phyloP scores from a whole-genome alignment of 2,113 vertebrate species.

The Macroglossus sobrinus region DNA sequence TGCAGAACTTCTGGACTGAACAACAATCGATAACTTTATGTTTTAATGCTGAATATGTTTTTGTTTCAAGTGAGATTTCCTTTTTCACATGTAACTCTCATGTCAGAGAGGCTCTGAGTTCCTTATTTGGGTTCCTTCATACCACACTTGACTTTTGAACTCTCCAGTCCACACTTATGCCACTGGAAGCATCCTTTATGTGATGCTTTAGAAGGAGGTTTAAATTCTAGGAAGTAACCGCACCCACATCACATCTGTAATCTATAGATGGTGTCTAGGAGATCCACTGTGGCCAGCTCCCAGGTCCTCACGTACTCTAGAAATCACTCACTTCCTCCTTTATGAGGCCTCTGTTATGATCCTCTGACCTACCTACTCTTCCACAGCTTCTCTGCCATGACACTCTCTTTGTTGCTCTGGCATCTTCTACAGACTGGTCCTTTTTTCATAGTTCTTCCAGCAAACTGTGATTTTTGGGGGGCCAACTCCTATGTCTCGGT shows the following conservation, averaged over 20 bases:
- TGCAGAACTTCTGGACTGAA: neutral
- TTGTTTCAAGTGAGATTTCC: neutral
- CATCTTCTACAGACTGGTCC: neutral
- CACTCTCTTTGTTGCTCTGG: neutral
- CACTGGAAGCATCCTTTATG: neutral
- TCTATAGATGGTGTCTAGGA: no score
- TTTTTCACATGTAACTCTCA: neutral
- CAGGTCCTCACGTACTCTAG: accelerated
- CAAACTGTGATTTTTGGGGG: no score
- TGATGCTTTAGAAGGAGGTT: neutral
- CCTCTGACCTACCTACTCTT: neutral
- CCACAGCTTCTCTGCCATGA: neutral
- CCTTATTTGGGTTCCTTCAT: neutral
- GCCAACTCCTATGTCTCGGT: neutral
- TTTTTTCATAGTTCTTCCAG: neutral
- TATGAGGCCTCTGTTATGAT: neutral
- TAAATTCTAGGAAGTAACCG: neutral
- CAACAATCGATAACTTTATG: neutral
- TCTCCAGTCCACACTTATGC: no score
- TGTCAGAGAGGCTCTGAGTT: neutral
- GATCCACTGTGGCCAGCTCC: neutral
- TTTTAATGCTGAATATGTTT: neutral
- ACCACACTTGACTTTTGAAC: neutral
- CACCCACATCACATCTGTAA: neutral
- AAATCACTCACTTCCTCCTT: neutral